These are phyloP conservation scores for Ceratosolen solmsi DNA, from an alignment of 1,140 invertebrate genomes.

Conservation along the genomic window DNA sequence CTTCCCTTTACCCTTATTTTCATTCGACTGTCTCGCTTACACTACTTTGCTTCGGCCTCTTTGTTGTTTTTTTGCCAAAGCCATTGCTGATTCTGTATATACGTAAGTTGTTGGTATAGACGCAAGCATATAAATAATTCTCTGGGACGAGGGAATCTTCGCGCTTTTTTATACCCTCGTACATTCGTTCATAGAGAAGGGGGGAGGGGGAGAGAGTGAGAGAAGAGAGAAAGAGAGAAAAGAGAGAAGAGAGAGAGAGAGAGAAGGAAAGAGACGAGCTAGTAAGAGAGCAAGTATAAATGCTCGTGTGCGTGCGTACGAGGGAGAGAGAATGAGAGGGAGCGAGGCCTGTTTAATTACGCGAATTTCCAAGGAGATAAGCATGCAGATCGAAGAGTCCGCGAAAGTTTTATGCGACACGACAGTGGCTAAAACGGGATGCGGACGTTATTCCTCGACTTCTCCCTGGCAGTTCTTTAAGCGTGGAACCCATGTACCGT, in stretches of 20 bases:
- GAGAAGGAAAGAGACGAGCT: too few relatives aligned
- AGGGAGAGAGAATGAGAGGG: neutral
- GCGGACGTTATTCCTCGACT: neutral
- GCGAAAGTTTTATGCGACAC: conserved; percentile 42
- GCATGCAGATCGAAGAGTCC: conserved; percentile 53
- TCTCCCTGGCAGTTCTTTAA: conserved; percentile 37
- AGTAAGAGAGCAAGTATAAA: neutral
- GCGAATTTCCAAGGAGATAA: conserved; percentile 58
- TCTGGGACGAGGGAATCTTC: conserved; percentile 26
- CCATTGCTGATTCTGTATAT: conserved; percentile 20
- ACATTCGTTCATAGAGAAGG: conserved; percentile 38
- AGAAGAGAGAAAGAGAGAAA: too few relatives aligned
- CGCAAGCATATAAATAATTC: conserved; percentile 38
- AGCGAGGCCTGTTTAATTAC: conserved; percentile 58
- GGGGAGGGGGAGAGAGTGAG: neutral
- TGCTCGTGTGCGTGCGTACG: neutral
- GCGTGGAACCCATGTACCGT: conserved; percentile 27
- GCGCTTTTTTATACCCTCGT: conserved; percentile 28
- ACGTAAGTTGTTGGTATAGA: conserved; percentile 2
- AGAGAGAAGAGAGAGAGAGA: too few relatives aligned
- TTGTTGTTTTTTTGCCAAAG: neutral
- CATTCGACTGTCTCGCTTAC: neutral
- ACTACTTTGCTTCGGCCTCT: conserved; percentile 5
- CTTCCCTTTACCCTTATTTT: conserved; percentile 33
- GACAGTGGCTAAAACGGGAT: conserved; percentile 32